Base-by-base conservation (phyloP, 2,113 vertebrate genomes). In the Atractosteus spatula region DNA sequence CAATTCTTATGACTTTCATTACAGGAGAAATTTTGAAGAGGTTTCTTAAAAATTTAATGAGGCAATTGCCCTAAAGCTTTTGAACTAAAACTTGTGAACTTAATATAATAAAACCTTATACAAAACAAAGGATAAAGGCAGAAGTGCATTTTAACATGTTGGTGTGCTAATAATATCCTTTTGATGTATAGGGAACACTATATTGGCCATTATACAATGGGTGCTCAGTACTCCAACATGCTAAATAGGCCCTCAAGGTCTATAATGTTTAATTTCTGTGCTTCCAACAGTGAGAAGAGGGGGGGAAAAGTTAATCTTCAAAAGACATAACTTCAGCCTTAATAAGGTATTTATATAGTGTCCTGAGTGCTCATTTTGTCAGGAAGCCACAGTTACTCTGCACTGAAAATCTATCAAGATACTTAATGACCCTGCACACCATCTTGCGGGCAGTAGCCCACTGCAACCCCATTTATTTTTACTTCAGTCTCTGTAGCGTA, bases 391-490 rank as follows among this genome's bases (percentile, higher is more conserved):
- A 57, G 70, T 41, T 43, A 55, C 44, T 64, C 67, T 65, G 69
- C 75, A 73, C 55, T 64, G 16, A 68, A 78, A 79, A 81, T 81
- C 65, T 75, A 78, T 84, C 77, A 84, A 59, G 55, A 51, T 79
- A 71, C 72, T 54, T 80, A 85, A 85, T 86, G 78, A 87, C 70
- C 75, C 80, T 61, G 69, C 55, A 16, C 71, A n/a, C 71, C 71
- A 77, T 71, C 72, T 68, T 77, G 70, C 66, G 75, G 64, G 75
- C 73, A 55, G 62, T 47, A 66, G 66, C 68, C 72, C 67, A 55
- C 43, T 14, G 29, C 54, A 55, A 71, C 42, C 65, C 68, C 77
- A 82, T 83, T 76, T 76, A 66, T 82, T 81, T 69, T 68, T 76
- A 74, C 74, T 68, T 65, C 41, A 62, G 11, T 41, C 71, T 66